These are phyloP conservation scores for Eurosta solidaginis DNA, from an alignment of 1,140 invertebrate species.

Conservation along the genomic window DNA sequence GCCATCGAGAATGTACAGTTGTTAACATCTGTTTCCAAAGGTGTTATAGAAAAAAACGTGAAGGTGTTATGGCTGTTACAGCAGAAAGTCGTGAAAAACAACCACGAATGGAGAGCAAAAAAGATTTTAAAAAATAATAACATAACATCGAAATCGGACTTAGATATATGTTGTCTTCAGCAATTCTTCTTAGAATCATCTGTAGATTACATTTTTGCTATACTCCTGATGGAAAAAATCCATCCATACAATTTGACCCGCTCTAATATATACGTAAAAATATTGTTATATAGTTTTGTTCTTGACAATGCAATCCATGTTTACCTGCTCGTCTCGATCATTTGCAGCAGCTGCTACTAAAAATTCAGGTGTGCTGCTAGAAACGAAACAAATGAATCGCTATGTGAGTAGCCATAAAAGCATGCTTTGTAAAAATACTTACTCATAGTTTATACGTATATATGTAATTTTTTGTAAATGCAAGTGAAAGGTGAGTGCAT, in stretches of 20 bases:
- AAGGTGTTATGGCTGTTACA: too few relatives aligned
- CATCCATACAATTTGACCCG: background rate
- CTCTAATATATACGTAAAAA: background rate
- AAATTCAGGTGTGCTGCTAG: background rate
- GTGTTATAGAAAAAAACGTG: too few relatives aligned
- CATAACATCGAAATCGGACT: too few relatives aligned
- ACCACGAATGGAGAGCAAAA: too few relatives aligned
- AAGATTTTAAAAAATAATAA: too few relatives aligned
- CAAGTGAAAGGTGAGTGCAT: background rate
- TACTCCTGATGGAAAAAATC: too few relatives aligned
- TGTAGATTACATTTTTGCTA: too few relatives aligned
- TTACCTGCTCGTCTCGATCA: conserved; percentile 36
- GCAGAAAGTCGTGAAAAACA: too few relatives aligned
- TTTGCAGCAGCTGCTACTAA: conserved; percentile 30
- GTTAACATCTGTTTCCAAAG: too few relatives aligned
- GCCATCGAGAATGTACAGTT: too few relatives aligned
- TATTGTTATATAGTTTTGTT: background rate
- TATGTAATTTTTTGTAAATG: background rate
- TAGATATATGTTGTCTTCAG: too few relatives aligned
- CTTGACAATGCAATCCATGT: background rate
- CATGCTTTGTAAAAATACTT: background rate
- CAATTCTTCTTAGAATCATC: too few relatives aligned
- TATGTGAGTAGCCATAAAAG: background rate
- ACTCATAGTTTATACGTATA: background rate
- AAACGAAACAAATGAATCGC: background rate